Percentiles rank a stretch among this genome's conserved stretches.
Conservation (phyloP, 2,113 vertebrate species). For the Platanista minor region DNA sequence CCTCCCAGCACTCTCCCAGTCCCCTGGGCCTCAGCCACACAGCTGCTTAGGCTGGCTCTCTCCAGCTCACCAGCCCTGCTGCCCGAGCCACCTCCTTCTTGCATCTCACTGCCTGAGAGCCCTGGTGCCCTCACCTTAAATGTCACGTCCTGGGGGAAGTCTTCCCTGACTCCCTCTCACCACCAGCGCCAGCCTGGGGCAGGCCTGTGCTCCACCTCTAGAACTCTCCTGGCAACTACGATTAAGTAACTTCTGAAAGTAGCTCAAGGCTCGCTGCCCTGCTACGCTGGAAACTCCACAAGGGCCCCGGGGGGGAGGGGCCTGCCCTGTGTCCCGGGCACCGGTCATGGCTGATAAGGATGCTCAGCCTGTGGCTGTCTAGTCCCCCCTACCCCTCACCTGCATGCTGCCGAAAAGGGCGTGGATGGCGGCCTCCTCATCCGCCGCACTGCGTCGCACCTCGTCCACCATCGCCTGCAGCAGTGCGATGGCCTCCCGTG, state of each 20-base stretch:
- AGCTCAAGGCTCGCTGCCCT: not conserved
- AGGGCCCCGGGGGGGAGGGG: not conserved
- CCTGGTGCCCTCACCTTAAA: not conserved
- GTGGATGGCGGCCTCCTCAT: slow-evolving; percentile 91
- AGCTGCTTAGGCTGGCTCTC: not conserved
- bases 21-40: not conserved
- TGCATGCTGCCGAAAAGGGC: slow-evolving; percentile 91
- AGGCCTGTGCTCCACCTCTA: not conserved
- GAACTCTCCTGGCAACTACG: not conserved
- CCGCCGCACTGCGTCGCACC: slow-evolving; percentile 89
- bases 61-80: not conserved
- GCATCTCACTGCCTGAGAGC: not conserved
- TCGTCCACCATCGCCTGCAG: slow-evolving; percentile 94
- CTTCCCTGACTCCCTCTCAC: not conserved
- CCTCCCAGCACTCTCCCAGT: not conserved
- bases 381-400: slow-evolving; percentile 70
- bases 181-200: not conserved
- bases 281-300: not conserved
- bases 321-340: not conserved
- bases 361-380: not conserved
- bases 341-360: not conserved
- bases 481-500: slow-evolving; percentile 89
- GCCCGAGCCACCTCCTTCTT: not conserved
- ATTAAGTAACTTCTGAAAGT: not conserved
- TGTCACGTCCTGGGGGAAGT: not conserved